These are phyloP conservation scores for Amazona vittata DNA, from an alignment of 2,113 vertebrate genomes.

Conservation along the genomic window DNA sequence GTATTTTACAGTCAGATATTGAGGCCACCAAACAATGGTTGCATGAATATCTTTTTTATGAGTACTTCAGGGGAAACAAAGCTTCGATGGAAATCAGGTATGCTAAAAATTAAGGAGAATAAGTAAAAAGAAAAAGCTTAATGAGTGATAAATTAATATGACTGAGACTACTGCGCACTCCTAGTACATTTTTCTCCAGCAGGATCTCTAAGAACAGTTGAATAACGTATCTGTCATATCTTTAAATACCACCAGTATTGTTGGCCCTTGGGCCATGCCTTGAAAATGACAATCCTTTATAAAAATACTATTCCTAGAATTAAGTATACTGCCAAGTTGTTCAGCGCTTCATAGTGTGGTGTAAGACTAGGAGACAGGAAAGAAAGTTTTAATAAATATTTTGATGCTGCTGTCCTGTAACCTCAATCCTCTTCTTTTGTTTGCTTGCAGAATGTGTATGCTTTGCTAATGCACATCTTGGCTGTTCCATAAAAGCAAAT, in stretches of 20 bases:
- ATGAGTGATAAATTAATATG: neutral
- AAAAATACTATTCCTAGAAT: constrained; percentile 47
- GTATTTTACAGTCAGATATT: neutral
- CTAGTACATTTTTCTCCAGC: neutral
- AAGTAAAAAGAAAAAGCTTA: neutral
- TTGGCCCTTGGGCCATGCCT: constrained; percentile 29
- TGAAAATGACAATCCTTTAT: constrained; percentile 55
- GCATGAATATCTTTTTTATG: neutral
- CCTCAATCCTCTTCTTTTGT: constrained; percentile 11
- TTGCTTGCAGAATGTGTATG: neutral
- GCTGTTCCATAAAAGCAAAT: constrained; percentile 61
- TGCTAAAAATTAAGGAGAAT: neutral
- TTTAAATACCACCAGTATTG: constrained; percentile 45
- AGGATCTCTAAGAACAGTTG: constrained; percentile 26
- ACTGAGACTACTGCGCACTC: neutral
- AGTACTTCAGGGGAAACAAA: neutral
- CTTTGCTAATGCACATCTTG: constrained; percentile 48
- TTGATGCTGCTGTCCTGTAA: neutral
- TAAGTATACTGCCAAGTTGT: constrained; percentile 37
- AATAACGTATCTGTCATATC: constrained; percentile 45
- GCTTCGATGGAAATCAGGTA: neutral
- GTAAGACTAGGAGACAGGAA: neutral
- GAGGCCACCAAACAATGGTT: neutral
- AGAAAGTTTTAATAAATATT: constrained; percentile 42
- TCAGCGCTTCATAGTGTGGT: neutral